These are phyloP conservation scores for Ennomos quercinarius DNA, from an alignment of 2,888 invertebrate genomes.

Conservation along the genomic window DNA sequence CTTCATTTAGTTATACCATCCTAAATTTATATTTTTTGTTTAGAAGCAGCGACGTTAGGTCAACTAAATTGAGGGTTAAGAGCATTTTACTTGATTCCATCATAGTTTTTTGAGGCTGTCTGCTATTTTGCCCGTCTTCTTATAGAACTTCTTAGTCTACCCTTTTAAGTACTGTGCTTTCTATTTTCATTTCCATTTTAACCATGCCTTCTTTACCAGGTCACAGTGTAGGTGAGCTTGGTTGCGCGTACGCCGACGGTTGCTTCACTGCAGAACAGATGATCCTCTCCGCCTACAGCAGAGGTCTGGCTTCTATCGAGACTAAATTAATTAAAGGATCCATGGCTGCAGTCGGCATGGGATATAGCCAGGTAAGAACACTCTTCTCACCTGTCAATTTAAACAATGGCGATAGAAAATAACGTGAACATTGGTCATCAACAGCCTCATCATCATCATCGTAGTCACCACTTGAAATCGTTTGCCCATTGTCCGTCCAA, in stretches of 20 bases:
- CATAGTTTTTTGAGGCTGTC: no score
- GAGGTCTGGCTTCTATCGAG: constrained; percentile 91
- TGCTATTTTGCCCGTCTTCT: no score
- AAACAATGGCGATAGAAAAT: no score
- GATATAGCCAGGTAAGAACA: constrained; percentile 80
- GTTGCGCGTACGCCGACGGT: constrained; percentile 98
- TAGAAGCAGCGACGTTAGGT: no score
- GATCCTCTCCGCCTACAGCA: constrained; percentile 93
- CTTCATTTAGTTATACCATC: no score
- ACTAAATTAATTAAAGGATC: constrained; percentile 89
- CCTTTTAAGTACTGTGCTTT: no score
- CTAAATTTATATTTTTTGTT: not conserved
- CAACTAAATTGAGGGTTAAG: no score
- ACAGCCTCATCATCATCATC: not conserved
- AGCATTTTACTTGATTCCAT: no score
- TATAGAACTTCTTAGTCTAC: no score
- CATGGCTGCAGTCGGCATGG: constrained; percentile 95
- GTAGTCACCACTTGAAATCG: no score
- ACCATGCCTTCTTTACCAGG: constrained; percentile 74
- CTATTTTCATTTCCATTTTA: not conserved
- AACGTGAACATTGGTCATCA: constrained; percentile 1
- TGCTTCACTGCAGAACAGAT: constrained; percentile 95
- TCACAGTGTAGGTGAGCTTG: constrained; percentile 97
- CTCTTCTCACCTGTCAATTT: no score
- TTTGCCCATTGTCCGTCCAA: no score